phyloP scores from a whole-genome alignment of 2,888 invertebrate species.

The Ectemnius continuus region DNA sequence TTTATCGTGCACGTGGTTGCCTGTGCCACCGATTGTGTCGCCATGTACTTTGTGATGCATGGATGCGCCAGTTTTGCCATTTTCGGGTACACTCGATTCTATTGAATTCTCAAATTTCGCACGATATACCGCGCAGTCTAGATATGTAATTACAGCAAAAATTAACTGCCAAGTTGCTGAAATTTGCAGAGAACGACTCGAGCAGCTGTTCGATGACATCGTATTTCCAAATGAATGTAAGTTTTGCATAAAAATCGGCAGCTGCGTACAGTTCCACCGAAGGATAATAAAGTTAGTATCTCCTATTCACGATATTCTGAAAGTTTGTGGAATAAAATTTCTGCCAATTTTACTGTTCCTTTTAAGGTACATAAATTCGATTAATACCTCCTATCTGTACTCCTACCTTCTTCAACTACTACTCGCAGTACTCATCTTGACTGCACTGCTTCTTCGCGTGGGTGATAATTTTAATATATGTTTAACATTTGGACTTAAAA shows the following conservation, averaged over 20 bases:
- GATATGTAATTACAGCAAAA: not conserved
- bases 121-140: not conserved
- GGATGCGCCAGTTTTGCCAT: not conserved
- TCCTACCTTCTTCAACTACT: not conserved
- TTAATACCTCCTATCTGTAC: not conserved
- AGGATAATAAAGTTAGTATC: not conserved
- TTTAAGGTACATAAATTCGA: not conserved
- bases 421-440: constrained; percentile 1
- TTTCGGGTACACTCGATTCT: not conserved
- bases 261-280: not conserved
- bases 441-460: not conserved
- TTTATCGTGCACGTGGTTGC: not conserved
- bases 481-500: too few relatives aligned
- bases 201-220: constrained; percentile 3
- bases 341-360: not conserved
- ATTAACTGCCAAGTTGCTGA: not conserved
- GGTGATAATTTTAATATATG: not conserved
- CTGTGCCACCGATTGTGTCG: not conserved
- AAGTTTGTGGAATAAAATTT: not conserved
- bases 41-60: not conserved
- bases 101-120: too few relatives aligned
- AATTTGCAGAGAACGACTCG: constrained; percentile 5
- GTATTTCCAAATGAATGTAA: not conserved
- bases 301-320: not conserved
- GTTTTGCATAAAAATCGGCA: not conserved